Evolutionary conservation across 2,888 invertebrate genomes (phyloP).

Genomic region (Exocentrus adspersus): DNA sequence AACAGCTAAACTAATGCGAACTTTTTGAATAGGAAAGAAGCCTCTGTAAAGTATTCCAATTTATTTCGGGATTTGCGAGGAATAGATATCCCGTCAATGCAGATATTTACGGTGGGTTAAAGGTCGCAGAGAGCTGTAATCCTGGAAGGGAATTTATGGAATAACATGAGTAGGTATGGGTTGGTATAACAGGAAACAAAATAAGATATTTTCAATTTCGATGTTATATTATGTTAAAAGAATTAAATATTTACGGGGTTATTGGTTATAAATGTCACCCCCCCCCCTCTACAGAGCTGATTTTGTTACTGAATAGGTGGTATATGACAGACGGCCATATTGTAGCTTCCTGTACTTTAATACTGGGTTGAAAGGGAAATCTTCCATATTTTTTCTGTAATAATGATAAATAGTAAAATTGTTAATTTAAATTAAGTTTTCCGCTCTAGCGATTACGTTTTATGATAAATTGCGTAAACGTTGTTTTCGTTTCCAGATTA

Average conservation of each 20-base stretch:
- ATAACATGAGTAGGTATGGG: no score
- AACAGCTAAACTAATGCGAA: constrained; percentile 26
- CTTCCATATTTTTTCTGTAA: no score
- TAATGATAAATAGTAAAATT: not conserved
- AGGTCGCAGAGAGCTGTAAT: not conserved
- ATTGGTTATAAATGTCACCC: no score
- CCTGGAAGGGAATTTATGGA: not conserved
- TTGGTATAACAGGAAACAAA: no score
- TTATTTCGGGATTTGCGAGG: constrained; percentile 12
- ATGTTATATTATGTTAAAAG: no score
- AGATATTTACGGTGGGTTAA: constrained; percentile 5
- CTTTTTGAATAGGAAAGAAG: constrained; percentile 28
- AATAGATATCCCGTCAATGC: constrained; percentile 9
- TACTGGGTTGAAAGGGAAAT: no score
- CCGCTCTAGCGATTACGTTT: not conserved
- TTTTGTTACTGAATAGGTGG: no score
- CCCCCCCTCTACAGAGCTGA: no score
- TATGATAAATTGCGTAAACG: not conserved
- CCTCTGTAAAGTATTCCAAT: constrained; percentile 26
- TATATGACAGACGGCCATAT: no score
- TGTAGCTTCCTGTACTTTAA: no score
- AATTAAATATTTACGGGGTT: no score
- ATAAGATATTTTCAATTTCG: no score
- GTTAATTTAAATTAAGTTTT: not conserved
- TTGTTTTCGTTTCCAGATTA: not conserved